Evolutionary conservation across 2,797 vertebrate species (phyloP), one percentile per base, ranked within the genome.

Genomic region (Mus caroli): DNA sequence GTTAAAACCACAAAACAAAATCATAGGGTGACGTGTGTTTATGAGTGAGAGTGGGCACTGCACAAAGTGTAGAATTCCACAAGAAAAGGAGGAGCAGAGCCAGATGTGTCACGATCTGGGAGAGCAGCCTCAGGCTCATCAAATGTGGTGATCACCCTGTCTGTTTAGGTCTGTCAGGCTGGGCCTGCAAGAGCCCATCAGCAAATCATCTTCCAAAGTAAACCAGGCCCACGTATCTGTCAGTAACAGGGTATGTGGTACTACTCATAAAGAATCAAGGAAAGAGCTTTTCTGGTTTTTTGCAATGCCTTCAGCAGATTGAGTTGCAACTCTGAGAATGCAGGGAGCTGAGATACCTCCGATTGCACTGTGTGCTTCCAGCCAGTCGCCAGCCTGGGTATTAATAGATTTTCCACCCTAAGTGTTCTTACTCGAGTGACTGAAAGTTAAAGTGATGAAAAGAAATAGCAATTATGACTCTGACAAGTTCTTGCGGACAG

Each of bases 341-440:
- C 67, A 34, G 67, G 28, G n/a, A 91, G 13, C 83, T 37, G 0
- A 54, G n/a, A 92, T 26, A n/a, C 34, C 62, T 46, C 52, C 12
- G 20, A 90, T 67, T 19, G 26, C 58, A 80, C 3, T 20, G 0
- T 37, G 10, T 67, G 24, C n/a, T 96, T 84, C 58, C 10, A 87
- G 50, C 62, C 86, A 50, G 78, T 95, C 58, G 40, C 93, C 85
- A 89, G 78, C 56, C 87, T 94, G 4, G 0, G 5, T 50, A 88
- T 90, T 64, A 96, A 97, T 94, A 94, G 95, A 94, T 96, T 95
- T 96, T 96, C 91, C 56, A 83, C 73, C 96, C 86, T 69, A 90
- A 79, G 87, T 71, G 31, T 90, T 94, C 93, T 92, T 84, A 88
- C 79, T 87, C 91, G 86, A 97, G 86, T 64, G 94, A 84, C 91